Base-by-base conservation (phyloP, 53 echinoderm and acorn worm genomes). In the Zoroaster sp. region DNA sequence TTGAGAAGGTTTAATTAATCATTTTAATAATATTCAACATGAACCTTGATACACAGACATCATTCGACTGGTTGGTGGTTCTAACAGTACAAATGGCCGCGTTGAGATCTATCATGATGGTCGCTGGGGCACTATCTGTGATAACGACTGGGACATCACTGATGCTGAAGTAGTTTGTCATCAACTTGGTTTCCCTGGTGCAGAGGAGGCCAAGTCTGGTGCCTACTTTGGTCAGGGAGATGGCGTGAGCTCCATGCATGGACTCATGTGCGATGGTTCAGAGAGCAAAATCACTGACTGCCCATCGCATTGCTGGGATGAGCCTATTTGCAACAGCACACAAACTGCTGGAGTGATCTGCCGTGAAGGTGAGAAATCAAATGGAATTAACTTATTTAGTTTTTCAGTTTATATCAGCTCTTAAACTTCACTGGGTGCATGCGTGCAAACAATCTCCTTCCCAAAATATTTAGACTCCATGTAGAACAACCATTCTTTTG, bases 301-400 rank as follows among this genome's bases (percentile, higher is more conserved):
- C 30, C 76, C 68, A 18, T 68, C 68, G 23, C 38, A 66, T 28
- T 68, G 68, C 44, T 88, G 88, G 88, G 78, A n/a, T n/a, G n/a
- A 88, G 28, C 37, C 65, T 2, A 39, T 44, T 38, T 88, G 88
- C 39, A 77, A 68, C 14, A 76, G 67, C 67, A 88, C 66, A 15
- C 66, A 88, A 30, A 76, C 76, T 66, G 88, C 68, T 4, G 88
- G 88, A 32, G 88, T 88, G 20, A 47, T 68, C 77, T 88, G 88
- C 36, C 21, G 8, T 47, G 39, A 79, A 51, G 71, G 83, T 83
- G 33, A 44, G 1, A 20, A 8, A 4, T 20, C 8, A 23, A n/a
- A n/a, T n/a, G n/a, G n/a, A n/a, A n/a, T n/a, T n/a, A n/a, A n/a
- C n/a, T n/a, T n/a, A n/a, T n/a, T n/a, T n/a, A n/a, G n/a, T n/a